Conservation (phyloP, 2,888 invertebrate genomes). For the Watsonalla cultraria region DNA sequence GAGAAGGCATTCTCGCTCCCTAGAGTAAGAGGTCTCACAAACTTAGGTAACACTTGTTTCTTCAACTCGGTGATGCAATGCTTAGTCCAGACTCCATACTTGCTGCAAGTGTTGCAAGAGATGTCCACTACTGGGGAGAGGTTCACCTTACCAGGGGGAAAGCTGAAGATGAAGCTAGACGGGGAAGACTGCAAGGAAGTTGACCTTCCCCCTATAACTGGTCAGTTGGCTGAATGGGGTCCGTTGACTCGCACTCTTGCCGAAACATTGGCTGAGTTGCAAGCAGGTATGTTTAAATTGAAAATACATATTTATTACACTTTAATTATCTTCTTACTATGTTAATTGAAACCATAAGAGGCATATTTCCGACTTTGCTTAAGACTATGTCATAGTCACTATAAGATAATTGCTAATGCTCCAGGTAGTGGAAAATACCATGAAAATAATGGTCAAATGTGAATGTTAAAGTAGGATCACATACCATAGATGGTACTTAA, state of each 20-base stretch:
- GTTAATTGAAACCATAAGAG: too few species aligned
- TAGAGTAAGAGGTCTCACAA: conserved; percentile 88
- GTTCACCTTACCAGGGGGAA: conserved; percentile 86
- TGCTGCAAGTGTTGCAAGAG: conserved; percentile 84
- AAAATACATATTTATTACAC: not conserved
- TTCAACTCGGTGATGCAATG: conserved; percentile 98
- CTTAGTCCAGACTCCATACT: conserved; percentile 90
- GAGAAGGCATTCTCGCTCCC: conserved; percentile 64
- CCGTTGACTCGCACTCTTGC: conserved; percentile 82
- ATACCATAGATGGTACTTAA: too few species aligned
- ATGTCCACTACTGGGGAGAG: conserved; percentile 83
- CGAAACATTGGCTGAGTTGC: conserved; percentile 84
- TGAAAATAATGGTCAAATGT: too few species aligned
- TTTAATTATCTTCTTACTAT: too few species aligned
- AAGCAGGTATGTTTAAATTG: conserved; percentile 59
- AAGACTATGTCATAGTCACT: too few species aligned
- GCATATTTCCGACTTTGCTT: too few species aligned
- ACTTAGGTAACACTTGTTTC: conserved; percentile 98
- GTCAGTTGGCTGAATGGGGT: conserved; percentile 84
- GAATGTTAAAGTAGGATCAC: too few species aligned
- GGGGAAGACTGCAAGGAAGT: conserved; percentile 70
- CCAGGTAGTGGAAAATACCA: too few species aligned
- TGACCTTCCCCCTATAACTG: conserved; percentile 81
- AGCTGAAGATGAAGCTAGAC: conserved; percentile 69
- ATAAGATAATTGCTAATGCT: too few species aligned